Evolutionary conservation across 2,888 invertebrate genomes (phyloP).

Genomic region (Linnaemya vulpina): DNA sequence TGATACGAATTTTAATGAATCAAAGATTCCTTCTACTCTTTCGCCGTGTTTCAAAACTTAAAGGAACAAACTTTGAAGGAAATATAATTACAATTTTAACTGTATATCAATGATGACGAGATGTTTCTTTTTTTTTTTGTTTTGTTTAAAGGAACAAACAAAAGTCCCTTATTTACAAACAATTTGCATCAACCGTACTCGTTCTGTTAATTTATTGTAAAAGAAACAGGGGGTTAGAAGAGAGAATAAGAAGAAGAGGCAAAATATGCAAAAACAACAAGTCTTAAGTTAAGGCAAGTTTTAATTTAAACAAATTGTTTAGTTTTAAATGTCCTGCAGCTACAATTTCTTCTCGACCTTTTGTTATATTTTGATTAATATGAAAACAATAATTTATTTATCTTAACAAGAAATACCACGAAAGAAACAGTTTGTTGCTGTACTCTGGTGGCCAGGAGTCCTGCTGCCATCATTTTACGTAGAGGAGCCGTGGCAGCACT

Average conservation of each 20-base stretch:
- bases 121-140: background rate
- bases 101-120: too few relatives aligned
- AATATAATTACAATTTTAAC: too few relatives aligned
- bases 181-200: background rate
- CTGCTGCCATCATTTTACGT: background rate
- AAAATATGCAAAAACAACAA: background rate
- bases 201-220: background rate
- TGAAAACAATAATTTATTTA: slow-evolving; percentile 64
- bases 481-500: background rate
- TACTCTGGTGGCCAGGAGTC: background rate
- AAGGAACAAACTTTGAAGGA: too few relatives aligned
- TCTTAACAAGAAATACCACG: slow-evolving; percentile 29
- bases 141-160: background rate
- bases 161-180: background rate
- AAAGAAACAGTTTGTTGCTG: background rate
- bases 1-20: slow-evolving; percentile 51
- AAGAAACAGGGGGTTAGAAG: too few relatives aligned
- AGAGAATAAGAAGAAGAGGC: background rate
- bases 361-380: slow-evolving; percentile 55
- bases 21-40: background rate
- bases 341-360: slow-evolving; percentile 1
- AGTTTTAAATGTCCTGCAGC: slow-evolving; percentile 30
- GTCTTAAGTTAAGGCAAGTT: background rate
- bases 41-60: background rate
- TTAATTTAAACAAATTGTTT: slow-evolving; percentile 35